Base-by-base conservation (phyloP, 1,140 invertebrate species). In the Heterodera schachtii region DNA sequence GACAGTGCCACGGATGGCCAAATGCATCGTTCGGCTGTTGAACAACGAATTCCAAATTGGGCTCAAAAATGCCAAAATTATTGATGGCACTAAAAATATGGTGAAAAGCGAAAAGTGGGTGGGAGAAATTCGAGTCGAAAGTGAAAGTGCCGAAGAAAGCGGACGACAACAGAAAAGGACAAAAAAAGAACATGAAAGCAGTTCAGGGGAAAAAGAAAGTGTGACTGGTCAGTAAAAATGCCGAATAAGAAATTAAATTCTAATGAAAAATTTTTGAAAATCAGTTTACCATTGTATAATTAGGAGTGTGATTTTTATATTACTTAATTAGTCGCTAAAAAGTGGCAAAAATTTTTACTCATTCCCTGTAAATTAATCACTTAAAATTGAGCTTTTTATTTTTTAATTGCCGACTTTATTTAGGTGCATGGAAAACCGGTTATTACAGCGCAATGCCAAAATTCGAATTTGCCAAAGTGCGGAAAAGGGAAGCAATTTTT, bases 11-110 rank as follows among this genome's bases (percentile, higher is more conserved):
- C 46, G 41, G 16, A 78, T 78, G 76, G 46, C 64, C 69, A 78
- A 78, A 78, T 78, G 76, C 69, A 69, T 78, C 19, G 44, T 64
- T 47, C 76, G 69, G 21, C 49, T 78, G 46, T 46, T 78, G 46
- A 21, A 67, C 44, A 70, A 70, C 31, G 69, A 78, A 78, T 78
- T 78, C 70, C 47, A 78, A 69, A 64, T 41, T 41, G 49, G 49
- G 41, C 52, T 60, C 21, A 41, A 69, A 19, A 69, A 78, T 66
- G 64, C 21, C 4, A 67, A 78, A 43, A 49, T 16, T 31, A 19
- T 41, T 19, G 64, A 8, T 78, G 69, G 43, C 13, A 69, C 11
- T 3, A 70, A 3, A 16, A 31, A 78, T 41, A 19, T 46, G 64
- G 16, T 8, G n/a, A 43, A 78, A 77, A 64, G 19, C 7, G 9